These are phyloP conservation scores for Spilosoma lubricipeda DNA, from an alignment of 2,888 invertebrate species.

Conservation along the genomic window DNA sequence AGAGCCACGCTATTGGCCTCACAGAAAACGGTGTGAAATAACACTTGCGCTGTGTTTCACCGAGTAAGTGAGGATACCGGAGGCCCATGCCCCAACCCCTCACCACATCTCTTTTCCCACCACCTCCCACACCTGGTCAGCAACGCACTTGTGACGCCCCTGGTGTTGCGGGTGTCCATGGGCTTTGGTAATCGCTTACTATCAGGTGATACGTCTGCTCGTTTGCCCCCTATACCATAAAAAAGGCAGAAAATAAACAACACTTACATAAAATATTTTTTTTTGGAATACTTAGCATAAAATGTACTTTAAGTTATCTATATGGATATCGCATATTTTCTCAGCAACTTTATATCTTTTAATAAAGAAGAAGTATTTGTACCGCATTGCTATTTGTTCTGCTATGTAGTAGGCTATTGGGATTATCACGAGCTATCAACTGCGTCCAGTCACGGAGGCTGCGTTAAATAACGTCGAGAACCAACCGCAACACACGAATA, in stretches of 20 bases:
- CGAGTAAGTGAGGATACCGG: too few relatives aligned
- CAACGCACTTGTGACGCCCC: too few relatives aligned
- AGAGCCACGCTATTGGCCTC: too few relatives aligned
- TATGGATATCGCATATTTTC: not conserved
- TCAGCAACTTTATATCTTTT: conserved; percentile 23
- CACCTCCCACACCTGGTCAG: too few relatives aligned
- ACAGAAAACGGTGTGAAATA: too few relatives aligned
- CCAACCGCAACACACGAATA: conserved; percentile 59
- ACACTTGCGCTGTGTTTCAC: too few relatives aligned
- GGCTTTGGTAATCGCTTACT: too few relatives aligned
- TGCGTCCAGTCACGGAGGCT: conserved; percentile 55
- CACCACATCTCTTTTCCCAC: too few relatives aligned
- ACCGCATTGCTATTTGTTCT: not conserved
- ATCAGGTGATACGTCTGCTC: too few relatives aligned
- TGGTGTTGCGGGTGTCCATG: too few relatives aligned
- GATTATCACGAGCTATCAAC: conserved; percentile 53
- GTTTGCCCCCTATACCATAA: too few relatives aligned
- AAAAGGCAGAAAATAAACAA: not conserved
- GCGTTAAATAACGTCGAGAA: conserved; percentile 63
- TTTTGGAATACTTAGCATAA: not conserved
- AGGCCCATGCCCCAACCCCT: too few relatives aligned
- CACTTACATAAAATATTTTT: not conserved
- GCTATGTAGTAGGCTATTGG: conserved; percentile 27
- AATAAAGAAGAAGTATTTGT: conserved; percentile 29
- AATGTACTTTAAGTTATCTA: not conserved